phyloP scores from a whole-genome alignment of 2,113 vertebrate genomes.

The Neopipo cinnamomea region DNA sequence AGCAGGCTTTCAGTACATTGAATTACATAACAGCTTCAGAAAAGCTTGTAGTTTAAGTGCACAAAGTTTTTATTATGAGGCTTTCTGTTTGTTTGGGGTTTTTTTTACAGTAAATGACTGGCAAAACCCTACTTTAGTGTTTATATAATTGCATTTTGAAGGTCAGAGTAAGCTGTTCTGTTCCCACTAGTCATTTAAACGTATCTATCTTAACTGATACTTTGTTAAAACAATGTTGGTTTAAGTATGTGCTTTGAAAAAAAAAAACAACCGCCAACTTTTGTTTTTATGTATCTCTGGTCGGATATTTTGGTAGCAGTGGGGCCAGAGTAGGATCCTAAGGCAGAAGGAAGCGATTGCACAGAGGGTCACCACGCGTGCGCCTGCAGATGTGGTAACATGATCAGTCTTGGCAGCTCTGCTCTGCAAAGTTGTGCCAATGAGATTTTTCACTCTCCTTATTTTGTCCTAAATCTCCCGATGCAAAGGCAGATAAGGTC shows the following conservation, averaged over 20 bases:
- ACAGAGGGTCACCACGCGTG: not conserved
- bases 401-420: constrained; percentile 43
- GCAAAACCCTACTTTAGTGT: not conserved
- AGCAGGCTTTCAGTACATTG: not conserved
- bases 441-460: not conserved
- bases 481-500: constrained; percentile 18
- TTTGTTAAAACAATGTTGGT: not conserved
- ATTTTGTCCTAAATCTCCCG: not conserved
- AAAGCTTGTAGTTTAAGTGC: not conserved
- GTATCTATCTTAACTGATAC: not conserved
- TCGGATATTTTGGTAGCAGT: not conserved
- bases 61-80: not conserved
- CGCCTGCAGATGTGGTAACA: constrained; percentile 50
- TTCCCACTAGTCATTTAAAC: not conserved
- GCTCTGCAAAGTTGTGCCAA: not conserved
- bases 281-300: not conserved
- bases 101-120: not conserved
- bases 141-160: not conserved
- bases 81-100: not conserved
- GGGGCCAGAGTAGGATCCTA: not conserved
- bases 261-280: not conserved
- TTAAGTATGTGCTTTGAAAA: not conserved
- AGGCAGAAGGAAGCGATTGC: constrained; percentile 25
- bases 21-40: not conserved
- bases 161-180: not conserved